Percentiles rank a stretch among this genome's conserved stretches.
Evolutionary conservation across 2,113 vertebrate species (phyloP).

Genomic region (Engraulis encrasicolus): DNA sequence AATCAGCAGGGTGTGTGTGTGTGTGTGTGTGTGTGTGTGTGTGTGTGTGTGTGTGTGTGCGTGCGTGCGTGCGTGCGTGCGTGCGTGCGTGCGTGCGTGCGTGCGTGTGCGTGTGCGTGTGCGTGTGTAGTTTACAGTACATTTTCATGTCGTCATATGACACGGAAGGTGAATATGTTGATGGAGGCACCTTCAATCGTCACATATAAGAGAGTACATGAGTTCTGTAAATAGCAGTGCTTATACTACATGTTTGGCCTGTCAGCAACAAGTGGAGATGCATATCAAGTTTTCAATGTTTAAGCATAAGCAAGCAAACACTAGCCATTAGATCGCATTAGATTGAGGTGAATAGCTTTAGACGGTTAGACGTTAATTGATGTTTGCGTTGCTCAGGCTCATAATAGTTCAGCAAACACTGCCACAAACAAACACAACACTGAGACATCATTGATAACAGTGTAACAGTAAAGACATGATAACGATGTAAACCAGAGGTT

Average conservation of each 20-base stretch:
- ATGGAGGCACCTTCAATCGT: not conserved
- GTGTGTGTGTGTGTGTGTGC: no score
- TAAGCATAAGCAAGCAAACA: not conserved
- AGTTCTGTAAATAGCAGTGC: no score
- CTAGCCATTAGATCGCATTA: no score
- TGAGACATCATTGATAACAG: not conserved
- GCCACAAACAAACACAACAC: not conserved
- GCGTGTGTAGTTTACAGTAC: not conserved
- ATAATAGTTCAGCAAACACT: not conserved
- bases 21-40: no score
- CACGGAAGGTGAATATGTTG: not conserved
- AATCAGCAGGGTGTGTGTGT: no score
- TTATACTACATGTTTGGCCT: not conserved
- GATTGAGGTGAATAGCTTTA: no score
- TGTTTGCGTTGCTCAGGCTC: not conserved
- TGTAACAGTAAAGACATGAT: not conserved
- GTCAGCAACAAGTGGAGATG: not conserved
- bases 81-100: no score
- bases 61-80: no score
- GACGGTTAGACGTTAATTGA: no score
- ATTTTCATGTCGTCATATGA: not conserved
- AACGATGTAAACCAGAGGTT: no score
- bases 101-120: no score
- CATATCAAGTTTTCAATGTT: not conserved
- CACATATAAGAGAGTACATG: no score